These are phyloP conservation scores for Columba livia DNA, from an alignment of 2,113 vertebrate genomes.

Conservation along the genomic window DNA sequence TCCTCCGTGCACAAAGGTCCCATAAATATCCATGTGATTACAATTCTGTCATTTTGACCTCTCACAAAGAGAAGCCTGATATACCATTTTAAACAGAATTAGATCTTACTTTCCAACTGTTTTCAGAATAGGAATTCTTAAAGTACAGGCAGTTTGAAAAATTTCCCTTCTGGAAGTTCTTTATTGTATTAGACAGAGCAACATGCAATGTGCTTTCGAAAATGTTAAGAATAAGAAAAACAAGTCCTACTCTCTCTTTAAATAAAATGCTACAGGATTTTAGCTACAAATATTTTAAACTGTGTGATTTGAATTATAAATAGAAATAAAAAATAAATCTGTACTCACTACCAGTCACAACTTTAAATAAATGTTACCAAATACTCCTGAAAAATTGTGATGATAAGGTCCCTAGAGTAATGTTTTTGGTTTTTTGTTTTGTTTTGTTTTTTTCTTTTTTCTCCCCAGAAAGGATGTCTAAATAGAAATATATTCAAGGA, in stretches of 20 bases:
- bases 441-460: neutral
- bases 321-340: slow-evolving; percentile 22
- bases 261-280: neutral
- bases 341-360: neutral
- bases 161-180: neutral
- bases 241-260: neutral
- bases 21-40: neutral
- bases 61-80: neutral
- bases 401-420: neutral
- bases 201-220: neutral
- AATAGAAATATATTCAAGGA: slow-evolving; percentile 47
- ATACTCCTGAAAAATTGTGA: slow-evolving; percentile 28
- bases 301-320: neutral
- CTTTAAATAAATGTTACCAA: slow-evolving; percentile 27
- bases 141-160: neutral
- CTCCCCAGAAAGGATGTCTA: neutral
- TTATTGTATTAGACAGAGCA: neutral
- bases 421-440: neutral
- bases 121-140: neutral
- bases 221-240: neutral
- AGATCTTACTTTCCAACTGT: neutral
- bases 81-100: neutral
- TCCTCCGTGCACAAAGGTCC: neutral
- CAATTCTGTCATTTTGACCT: neutral
- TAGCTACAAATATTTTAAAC: neutral